Base-by-base conservation (phyloP, 2,113 vertebrate genomes). In the Eupsittula cactorum region DNA sequence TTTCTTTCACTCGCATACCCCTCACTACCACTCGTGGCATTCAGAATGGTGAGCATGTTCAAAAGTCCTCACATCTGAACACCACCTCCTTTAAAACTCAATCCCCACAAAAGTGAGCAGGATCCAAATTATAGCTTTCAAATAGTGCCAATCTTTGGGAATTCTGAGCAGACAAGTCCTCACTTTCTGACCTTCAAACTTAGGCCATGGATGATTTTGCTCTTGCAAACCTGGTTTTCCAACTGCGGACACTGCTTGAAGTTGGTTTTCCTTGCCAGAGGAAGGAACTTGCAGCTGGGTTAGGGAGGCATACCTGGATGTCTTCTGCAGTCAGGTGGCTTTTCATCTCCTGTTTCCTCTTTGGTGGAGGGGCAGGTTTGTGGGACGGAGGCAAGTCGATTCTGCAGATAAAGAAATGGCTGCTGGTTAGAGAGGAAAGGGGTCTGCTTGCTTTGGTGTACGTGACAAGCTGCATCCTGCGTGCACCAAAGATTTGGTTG, bases 291-390 rank as follows among this genome's bases (percentile, higher is more conserved):
- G 17, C 8, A 7, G 16, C 73, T 20, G 10, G 16, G n/a, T 11
- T 31, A 37, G 25, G 42, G 18, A 29, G 23, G 12, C 44, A 6
- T 98, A 99, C 99, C 98, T 99, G 99, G 95, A 99, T 99, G 91
- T 99, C 98, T 25, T 99, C 98, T 31, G 99, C 98, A 39, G 98
- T 98, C 97, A 98, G 93, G 95, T 98, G 98, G 70, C 98, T 98
- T 97, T 99, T 99, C 97, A 97, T 93, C 67, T 99, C 98, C 19
- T 98, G 98, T 96, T 98, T 98, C 98, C 98, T 98, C 97, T 98
- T 97, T 59, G 99, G 98, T 17, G 98, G 98, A 42, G 98, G 98
- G 92, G 97, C 98, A 4, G 98, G 98, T 90, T 99, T 99, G 97
- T 99, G 98, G 63, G 98, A 98, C 6, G 98, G 97, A 50, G 98